Percentiles rank a stretch among this genome's conserved stretches.
phyloP scores from a whole-genome alignment of 2,888 invertebrate genomes.

The Dryadula phaetusa region DNA sequence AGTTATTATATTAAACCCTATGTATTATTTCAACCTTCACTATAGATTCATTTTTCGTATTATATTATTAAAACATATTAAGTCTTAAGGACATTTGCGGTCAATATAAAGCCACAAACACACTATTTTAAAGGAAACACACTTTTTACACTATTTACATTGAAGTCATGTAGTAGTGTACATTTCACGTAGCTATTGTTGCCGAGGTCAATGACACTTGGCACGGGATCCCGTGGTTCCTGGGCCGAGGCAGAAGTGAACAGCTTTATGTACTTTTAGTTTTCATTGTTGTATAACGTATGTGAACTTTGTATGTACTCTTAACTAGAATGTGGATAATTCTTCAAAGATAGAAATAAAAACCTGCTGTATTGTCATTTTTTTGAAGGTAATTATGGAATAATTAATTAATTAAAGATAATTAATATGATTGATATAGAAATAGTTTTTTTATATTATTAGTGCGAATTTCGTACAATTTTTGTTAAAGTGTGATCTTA shows the following conservation, averaged over 20 bases:
- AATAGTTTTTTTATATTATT: no score
- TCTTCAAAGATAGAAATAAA: neutral
- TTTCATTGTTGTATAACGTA: conserved; percentile 28
- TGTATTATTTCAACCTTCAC: no score
- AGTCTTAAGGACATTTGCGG: neutral
- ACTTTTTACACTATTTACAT: conserved; percentile 29
- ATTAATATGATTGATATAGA: no score
- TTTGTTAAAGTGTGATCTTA: no score
- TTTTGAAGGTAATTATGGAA: no score
- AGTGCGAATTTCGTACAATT: no score
- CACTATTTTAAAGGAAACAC: conserved; percentile 5
- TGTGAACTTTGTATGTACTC: neutral
- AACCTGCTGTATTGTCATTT: neutral
- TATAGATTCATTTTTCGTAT: no score
- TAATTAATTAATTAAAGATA: no score
- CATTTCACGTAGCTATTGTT: conserved; percentile 37
- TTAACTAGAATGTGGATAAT: neutral
- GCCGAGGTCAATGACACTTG: conserved; percentile 53
- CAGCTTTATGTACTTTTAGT: conserved; percentile 40
- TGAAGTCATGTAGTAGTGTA: conserved; percentile 27
- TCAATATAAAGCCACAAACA: conserved; percentile 1
- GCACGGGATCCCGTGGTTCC: conserved; percentile 49
- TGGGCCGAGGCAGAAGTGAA: conserved; percentile 37
- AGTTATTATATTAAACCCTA: no score
- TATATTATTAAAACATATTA: no score